Evolutionary conservation across 2,888 invertebrate genomes (phyloP).

Genomic region (Artemia sinica): DNA sequence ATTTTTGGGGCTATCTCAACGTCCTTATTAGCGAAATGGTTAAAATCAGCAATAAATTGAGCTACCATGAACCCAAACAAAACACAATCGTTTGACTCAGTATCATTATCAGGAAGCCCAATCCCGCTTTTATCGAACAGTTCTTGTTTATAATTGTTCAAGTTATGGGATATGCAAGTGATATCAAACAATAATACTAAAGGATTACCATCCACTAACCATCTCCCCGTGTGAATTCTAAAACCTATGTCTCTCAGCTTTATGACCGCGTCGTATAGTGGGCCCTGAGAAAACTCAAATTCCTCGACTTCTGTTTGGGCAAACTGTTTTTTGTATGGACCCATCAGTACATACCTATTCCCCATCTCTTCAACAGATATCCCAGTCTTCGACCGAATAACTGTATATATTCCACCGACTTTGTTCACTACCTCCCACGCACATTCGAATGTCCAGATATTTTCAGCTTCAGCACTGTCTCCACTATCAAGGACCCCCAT

Average conservation of each 20-base stretch:
- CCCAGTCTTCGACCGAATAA: conserved; percentile 90
- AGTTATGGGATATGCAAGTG: conserved; percentile 83
- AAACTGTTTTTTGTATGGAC: conserved; percentile 80
- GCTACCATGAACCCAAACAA: conserved; percentile 90
- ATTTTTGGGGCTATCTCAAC: conserved; percentile 53
- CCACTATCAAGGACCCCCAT: conserved; percentile 66
- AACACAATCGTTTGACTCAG: conserved; percentile 90
- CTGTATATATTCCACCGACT: conserved; percentile 98
- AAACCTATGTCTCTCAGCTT: conserved; percentile 64
- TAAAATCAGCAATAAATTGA: conserved; percentile 60
- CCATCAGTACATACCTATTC: conserved; percentile 86
- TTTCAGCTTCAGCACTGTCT: conserved; percentile 64
- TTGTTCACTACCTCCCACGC: conserved; percentile 99
- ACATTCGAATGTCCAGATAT: conserved; percentile 90
- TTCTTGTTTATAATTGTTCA: conserved; percentile 86
- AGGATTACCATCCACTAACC: conserved; percentile 99
- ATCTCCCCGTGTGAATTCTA: conserved; percentile 79
- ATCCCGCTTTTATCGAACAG: conserved; percentile 73
- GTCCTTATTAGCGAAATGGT: conserved; percentile 26
- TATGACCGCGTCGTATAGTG: conserved; percentile 55
- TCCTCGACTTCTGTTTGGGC: conserved; percentile 92
- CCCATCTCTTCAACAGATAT: conserved; percentile 95
- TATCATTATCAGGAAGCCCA: conserved; percentile 83
- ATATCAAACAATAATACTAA: conserved; percentile 94
- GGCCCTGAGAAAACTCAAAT: conserved; percentile 58